Evolutionary conservation across 2,888 invertebrate species (phyloP), one percentile per base, ranked within the genome.

Genomic region (Corbicula japonica): DNA sequence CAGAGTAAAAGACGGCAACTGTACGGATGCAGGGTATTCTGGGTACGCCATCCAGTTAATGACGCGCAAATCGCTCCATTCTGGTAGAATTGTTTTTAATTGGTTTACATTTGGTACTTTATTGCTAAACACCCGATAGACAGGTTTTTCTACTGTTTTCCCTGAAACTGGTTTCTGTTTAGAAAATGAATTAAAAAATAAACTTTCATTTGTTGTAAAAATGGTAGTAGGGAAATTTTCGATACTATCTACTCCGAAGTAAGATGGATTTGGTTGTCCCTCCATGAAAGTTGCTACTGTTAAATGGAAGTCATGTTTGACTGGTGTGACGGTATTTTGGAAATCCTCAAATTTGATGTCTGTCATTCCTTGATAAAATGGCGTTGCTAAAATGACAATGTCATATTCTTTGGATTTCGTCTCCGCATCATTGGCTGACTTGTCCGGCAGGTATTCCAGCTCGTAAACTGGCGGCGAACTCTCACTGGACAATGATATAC

Each of bases 91-190:
- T 41, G 91, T 82, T 46, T 94, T 86, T 18, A 95, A 73, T 77
- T 94, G 88, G 12, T 92, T 86, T n/a, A 93, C 89, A 2, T 92
- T 90, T 15, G 95, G 90, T 26, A 93, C 91, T 44, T 92, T 82
- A 58, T 94, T 93, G 30, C 95, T 95, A 89, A 96, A 96, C 32
- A 95, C 91, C 92, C 96, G 95, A 94, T 95, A 96, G 4, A 95
- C 94, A 34, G 84, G 65, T 30, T 69, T 76, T 18, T 80, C 79
- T 26, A 76, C 52, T 12, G 69, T 56, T 21, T 83, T 75, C 28
- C 92, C 72, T 61, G 85, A 84, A 1, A 90, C 88, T 5, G 91
- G 87, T 18, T 81, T 87, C 71, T 94, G 84, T 87, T 90, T 92
- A 35, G 94, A 93, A 26, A 95, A 80, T 0, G 95, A 94, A 90